phyloP scores from a whole-genome alignment of 1,140 invertebrate species.

The Cryptotermes secundus region DNA sequence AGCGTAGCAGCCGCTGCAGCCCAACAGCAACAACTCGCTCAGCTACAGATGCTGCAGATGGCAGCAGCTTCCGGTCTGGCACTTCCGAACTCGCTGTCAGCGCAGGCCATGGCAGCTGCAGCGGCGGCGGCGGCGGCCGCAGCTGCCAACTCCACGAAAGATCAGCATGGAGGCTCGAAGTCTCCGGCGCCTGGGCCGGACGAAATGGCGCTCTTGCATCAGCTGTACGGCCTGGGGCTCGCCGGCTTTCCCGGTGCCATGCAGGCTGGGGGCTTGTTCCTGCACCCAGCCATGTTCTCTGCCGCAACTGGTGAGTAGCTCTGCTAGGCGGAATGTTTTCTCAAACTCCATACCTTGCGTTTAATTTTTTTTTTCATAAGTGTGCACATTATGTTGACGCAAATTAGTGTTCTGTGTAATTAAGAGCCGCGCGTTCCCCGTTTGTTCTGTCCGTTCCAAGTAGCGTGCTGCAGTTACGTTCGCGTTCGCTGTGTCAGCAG shows the following conservation, averaged over 20 bases:
- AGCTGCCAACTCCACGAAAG: conserved; percentile 27
- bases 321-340: too few relatives aligned
- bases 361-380: too few relatives aligned
- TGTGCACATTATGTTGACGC: too few relatives aligned
- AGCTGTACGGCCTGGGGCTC: conserved; percentile 49
- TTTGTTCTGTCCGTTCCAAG: too few relatives aligned
- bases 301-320: conserved; percentile 42
- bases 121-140: conserved; percentile 36
- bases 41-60: conserved; percentile 35
- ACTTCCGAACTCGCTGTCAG: conserved; percentile 24
- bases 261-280: conserved; percentile 41
- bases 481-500: neutral
- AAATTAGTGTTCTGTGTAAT: too few relatives aligned
- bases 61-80: conserved; percentile 26
- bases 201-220: conserved; percentile 50
- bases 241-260: conserved; percentile 40
- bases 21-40: conserved; percentile 30
- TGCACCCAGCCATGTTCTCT: conserved; percentile 42
- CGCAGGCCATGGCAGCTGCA: conserved; percentile 31
- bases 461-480: too few relatives aligned
- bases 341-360: too few relatives aligned
- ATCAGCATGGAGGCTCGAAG: conserved; percentile 36
- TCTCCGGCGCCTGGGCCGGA: conserved; percentile 40
- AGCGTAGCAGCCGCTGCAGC: neutral
- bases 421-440: too few relatives aligned